Evolutionary conservation across 2,113 vertebrate genomes (phyloP).

Genomic region (Hydrochoerus hydrochaeris): DNA sequence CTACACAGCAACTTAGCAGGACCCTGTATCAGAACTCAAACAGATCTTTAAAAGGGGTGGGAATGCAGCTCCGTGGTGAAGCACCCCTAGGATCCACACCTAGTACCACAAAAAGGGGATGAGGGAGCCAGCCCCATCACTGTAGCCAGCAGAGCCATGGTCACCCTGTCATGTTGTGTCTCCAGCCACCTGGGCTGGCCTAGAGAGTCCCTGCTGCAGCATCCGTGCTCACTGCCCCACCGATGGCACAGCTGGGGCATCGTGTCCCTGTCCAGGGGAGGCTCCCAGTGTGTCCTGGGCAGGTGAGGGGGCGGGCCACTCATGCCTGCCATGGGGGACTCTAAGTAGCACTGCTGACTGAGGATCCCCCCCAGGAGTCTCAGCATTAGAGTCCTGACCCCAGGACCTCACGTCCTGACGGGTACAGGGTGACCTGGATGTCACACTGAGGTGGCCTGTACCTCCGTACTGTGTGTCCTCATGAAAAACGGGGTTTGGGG

Average conservation of each 20-base stretch:
- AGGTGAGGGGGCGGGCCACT: too few species aligned
- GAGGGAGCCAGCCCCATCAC: accelerated
- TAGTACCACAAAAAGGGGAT: background rate
- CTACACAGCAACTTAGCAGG: background rate
- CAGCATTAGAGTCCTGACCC: background rate
- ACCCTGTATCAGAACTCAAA: background rate
- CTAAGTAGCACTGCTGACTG: accelerated
- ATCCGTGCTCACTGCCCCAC: too few species aligned
- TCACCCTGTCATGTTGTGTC: accelerated
- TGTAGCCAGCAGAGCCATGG: accelerated
- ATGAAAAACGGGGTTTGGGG: background rate
- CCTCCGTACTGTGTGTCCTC: background rate
- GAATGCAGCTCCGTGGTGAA: background rate
- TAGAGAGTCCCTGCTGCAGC: background rate
- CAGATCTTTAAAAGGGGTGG: background rate
- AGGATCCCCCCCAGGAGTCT: background rate
- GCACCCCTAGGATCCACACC: background rate
- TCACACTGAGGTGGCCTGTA: background rate
- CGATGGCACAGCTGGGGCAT: accelerated
- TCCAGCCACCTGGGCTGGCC: background rate
- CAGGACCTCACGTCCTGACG: background rate
- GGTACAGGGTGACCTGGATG: background rate
- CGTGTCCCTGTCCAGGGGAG: background rate
- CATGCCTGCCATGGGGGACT: background rate
- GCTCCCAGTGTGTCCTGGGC: too few species aligned